Percentiles rank a stretch among this genome's conserved stretches.
Conservation (phyloP, 2,888 invertebrate genomes). For the Melanchra persicariae region DNA sequence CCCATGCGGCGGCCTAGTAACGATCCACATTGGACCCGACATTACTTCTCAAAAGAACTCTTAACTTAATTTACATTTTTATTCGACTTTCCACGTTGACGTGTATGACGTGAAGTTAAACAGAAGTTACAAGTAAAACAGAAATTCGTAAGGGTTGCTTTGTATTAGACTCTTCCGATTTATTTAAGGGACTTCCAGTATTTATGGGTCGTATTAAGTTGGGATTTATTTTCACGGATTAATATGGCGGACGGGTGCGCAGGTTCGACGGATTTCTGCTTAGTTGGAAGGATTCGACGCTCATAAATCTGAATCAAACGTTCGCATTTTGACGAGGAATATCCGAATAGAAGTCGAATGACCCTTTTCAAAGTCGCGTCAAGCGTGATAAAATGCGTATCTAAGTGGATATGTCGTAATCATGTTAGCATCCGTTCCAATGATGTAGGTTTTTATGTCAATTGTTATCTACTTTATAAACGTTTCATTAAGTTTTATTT, state of each 20-base stretch:
- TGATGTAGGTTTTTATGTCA: slow-evolving; percentile 42
- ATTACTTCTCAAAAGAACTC: slow-evolving; percentile 70
- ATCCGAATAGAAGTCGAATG: slow-evolving; percentile 62
- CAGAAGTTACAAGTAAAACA: slow-evolving; percentile 67
- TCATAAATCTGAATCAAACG: slow-evolving; percentile 78
- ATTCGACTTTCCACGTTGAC: slow-evolving; percentile 67
- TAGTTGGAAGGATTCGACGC: slow-evolving; percentile 69
- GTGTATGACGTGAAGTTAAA: slow-evolving; percentile 59
- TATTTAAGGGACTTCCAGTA: slow-evolving; percentile 61
- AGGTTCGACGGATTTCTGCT: slow-evolving; percentile 60
- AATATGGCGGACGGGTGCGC: slow-evolving; percentile 62
- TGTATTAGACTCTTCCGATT: slow-evolving; percentile 65
- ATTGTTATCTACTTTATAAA: slow-evolving; percentile 15
- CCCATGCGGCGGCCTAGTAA: slow-evolving; percentile 63
- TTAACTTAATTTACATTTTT: slow-evolving; percentile 77
- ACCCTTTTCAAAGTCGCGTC: slow-evolving; percentile 76
- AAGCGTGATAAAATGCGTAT: slow-evolving; percentile 55
- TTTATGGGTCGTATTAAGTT: slow-evolving; percentile 72
- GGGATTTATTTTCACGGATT: slow-evolving; percentile 70
- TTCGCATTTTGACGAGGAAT: slow-evolving; percentile 72
- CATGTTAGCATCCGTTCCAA: slow-evolving; percentile 44
- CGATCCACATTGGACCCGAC: slow-evolving; percentile 64
- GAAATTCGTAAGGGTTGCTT: slow-evolving; percentile 65
- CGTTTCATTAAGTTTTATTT: slow-evolving; percentile 23
- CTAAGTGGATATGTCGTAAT: slow-evolving; percentile 51